phyloP scores from a whole-genome alignment of 2,888 invertebrate species.

The Phortica magna region DNA sequence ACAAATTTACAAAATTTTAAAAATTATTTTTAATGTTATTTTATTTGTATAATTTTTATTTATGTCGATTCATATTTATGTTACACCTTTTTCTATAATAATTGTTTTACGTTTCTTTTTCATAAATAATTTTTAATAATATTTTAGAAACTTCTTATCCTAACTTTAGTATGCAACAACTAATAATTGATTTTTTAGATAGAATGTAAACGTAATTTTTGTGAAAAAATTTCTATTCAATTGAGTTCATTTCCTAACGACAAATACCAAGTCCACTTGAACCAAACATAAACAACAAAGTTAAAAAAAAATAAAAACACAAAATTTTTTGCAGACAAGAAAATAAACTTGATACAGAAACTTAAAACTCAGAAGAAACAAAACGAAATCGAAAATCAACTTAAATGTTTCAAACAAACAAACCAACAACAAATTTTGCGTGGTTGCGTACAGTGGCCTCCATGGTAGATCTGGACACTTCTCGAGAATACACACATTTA shows the following conservation, averaged over 20 bases:
- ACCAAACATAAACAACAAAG: background rate
- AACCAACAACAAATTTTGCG: slow-evolving; percentile 61
- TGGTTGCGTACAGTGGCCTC: slow-evolving; percentile 78
- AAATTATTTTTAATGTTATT: slow-evolving; percentile 13
- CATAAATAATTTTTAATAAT: slow-evolving; percentile 6
- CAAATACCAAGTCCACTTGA: background rate
- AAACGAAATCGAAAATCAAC: slow-evolving; percentile 33
- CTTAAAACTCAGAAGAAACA: slow-evolving; percentile 19
- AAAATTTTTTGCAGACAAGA: background rate
- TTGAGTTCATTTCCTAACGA: slow-evolving; percentile 5
- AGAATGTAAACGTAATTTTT: slow-evolving; percentile 14
- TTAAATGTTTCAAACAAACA: slow-evolving; percentile 36
- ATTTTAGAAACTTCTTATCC: slow-evolving; percentile 5
- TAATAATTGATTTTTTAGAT: slow-evolving; percentile 26
- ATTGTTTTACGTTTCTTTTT: background rate
- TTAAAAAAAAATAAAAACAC: background rate
- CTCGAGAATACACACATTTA: slow-evolving; percentile 49
- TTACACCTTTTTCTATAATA: background rate
- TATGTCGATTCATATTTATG: background rate
- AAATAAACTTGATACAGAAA: slow-evolving; percentile 14
- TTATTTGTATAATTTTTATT: slow-evolving; percentile 19
- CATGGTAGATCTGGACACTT: slow-evolving; percentile 78
- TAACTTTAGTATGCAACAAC: slow-evolving; percentile 24
- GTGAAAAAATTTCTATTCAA: background rate
- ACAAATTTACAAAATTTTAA: background rate